Percentiles rank a stretch among this genome's conserved stretches.
Evolutionary conservation across 1,140 invertebrate species (phyloP).

Genomic region (Pseudomyrmex flavicornis): DNA sequence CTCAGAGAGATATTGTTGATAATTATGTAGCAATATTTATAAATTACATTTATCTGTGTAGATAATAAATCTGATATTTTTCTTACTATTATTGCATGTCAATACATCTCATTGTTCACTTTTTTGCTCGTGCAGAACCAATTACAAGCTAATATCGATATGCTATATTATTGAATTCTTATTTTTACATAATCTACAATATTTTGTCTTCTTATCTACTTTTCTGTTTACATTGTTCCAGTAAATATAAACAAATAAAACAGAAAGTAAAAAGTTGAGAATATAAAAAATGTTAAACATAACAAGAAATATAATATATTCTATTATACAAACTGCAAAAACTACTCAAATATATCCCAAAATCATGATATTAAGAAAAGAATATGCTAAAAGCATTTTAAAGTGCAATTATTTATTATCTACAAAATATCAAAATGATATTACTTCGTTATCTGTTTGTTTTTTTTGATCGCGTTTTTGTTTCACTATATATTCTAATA

Average conservation of each 20-base stretch:
- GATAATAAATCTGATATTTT: constrained; percentile 14
- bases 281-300: constrained; percentile 72
- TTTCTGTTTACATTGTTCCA: constrained; percentile 16
- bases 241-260: constrained; percentile 58
- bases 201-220: constrained; percentile 36
- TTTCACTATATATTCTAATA: constrained; percentile 57
- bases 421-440: constrained; percentile 66
- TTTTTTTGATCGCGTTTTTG: constrained; percentile 48
- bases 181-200: constrained; percentile 31
- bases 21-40: constrained; percentile 17
- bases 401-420: constrained; percentile 59
- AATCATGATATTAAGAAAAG: constrained; percentile 58
- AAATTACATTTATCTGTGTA: constrained; percentile 33
- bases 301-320: constrained; percentile 68
- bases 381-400: constrained; percentile 56
- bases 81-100: neutral
- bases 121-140: constrained; percentile 3
- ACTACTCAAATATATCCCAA: constrained; percentile 50
- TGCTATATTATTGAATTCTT: constrained; percentile 1
- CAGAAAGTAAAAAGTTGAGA: constrained; percentile 54
- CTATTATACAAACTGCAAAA: constrained; percentile 39
- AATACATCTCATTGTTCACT: neutral
- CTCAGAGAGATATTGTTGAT: constrained; percentile 28
- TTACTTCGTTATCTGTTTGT: constrained; percentile 21
- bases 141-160: constrained; percentile 22